Base-by-base conservation (phyloP, 2,888 invertebrate genomes). In the Eilema sororculum region DNA sequence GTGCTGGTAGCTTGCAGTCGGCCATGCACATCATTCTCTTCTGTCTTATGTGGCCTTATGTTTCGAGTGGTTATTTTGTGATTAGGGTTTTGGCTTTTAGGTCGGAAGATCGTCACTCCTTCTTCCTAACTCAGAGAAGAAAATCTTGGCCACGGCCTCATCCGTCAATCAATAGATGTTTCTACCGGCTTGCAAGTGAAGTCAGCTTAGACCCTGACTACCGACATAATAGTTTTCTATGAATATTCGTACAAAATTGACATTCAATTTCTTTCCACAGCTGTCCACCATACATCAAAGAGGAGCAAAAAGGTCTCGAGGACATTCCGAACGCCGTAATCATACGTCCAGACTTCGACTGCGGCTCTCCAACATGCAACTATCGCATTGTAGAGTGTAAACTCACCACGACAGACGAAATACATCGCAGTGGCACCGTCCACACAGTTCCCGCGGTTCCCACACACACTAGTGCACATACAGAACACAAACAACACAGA, bases 321-420 rank as follows among this genome's bases (percentile, higher is more conserved):
- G 90, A 93, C 71, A 93, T 94, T 74, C 93, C 95, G 75, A 95
- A 95, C 77, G 85, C 93, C 46, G 86, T 93, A 67, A 86, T 90
- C 57, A 79, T 90, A 28, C 92, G 91, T 28, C 89, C 92, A 2
- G 93, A 93, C 80, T 93, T 95, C 86, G 93, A 94, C 77, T 93
- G 94, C 76, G 93, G 91, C 33, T 90, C 94, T 0, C 89, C 93
- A 61, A 89, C 91, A n/a, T 93, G 90, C 83, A 93, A 93, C 85
- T 95, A 95, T 78, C 89, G 93, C 79, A 91, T 94, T 8, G 94
- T 95, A 61, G 95, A 95, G 81, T 95, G 95, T 81, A 94, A 94
- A 78, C 81, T 95, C 41, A 95, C 95, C 25, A 95, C 93, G 22
- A 91, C 92, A 25, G 94, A 95, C 76, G 94, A 95, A 81, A 86